Conservation (phyloP, 2,797 vertebrate genomes). For the Euthynnus affinis region DNA sequence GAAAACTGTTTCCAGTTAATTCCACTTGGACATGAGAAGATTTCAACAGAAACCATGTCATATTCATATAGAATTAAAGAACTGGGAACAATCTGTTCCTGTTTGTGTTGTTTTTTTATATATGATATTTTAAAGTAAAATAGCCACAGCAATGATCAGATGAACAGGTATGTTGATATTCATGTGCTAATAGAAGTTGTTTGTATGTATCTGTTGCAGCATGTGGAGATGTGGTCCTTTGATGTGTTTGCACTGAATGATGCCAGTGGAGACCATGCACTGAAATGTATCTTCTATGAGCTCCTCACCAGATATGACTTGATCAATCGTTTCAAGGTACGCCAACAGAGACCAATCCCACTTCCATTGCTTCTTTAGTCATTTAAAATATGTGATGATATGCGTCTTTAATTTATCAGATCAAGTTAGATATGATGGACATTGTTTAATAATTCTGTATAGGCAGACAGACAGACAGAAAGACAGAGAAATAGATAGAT, state of each 20-base stretch:
- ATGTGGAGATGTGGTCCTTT: conserved; percentile 95
- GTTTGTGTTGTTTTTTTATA: too few relatives aligned
- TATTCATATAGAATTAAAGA: background rate
- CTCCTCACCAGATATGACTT: conserved; percentile 96
- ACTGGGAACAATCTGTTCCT: too few relatives aligned
- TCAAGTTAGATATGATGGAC: too few relatives aligned
- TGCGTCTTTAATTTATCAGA: background rate
- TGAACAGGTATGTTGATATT: background rate
- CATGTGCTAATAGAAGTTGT: background rate
- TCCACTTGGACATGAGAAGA: background rate
- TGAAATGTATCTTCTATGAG: conserved; percentile 98
- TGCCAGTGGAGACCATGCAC: conserved; percentile 93
- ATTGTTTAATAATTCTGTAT: background rate
- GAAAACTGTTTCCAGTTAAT: background rate
- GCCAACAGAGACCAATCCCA: conserved; percentile 10
- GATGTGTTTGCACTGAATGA: conserved; percentile 97
- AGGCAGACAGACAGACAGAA: too few relatives aligned
- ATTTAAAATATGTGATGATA: background rate
- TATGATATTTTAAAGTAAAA: background rate
- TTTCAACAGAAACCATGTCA: background rate
- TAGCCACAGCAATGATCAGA: background rate
- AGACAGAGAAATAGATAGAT: too few relatives aligned
- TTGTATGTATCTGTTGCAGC: conserved; percentile 79
- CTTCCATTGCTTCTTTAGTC: background rate
- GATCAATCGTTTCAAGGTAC: conserved; percentile 96